These are phyloP conservation scores for Tonatia bakeri DNA, from an alignment of 2,113 vertebrate species.

Conservation along the genomic window DNA sequence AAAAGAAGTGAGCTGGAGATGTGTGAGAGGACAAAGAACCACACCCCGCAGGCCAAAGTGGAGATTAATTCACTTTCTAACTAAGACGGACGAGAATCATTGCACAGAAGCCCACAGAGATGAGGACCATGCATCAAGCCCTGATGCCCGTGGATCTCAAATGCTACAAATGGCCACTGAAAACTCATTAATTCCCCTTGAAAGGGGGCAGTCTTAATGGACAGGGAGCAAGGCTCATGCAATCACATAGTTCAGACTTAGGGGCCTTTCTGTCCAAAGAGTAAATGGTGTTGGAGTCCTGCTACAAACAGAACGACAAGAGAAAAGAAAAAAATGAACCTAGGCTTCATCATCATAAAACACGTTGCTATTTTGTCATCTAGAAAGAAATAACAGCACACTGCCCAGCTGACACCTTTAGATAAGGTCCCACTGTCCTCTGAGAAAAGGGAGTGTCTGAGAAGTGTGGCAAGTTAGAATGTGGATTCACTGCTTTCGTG, in stretches of 20 bases:
- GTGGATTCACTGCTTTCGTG: background rate
- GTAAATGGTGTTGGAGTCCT: slow-evolving; percentile 1
- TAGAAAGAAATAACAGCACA: background rate
- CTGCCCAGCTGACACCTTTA: background rate
- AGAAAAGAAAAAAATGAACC: background rate
- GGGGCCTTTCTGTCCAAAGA: slow-evolving; percentile 8
- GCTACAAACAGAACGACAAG: background rate
- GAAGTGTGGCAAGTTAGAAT: background rate
- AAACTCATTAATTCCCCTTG: slow-evolving; percentile 63
- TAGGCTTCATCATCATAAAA: background rate
- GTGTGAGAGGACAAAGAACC: slow-evolving; percentile 41
- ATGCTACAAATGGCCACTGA: slow-evolving; percentile 30
- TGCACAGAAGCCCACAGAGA: slow-evolving; percentile 44
- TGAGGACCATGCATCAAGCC: slow-evolving; percentile 70
- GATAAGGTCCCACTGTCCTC: background rate
- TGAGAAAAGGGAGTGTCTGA: background rate
- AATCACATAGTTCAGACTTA: background rate
- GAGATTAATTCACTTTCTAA: slow-evolving; percentile 72
- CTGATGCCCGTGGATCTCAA: slow-evolving; percentile 57
- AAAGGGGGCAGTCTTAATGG: slow-evolving; percentile 43
- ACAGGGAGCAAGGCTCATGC: background rate
- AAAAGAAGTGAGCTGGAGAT: slow-evolving; percentile 50
- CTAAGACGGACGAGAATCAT: slow-evolving; percentile 73
- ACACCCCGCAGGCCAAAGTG: slow-evolving; percentile 66
- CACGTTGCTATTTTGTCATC: background rate